Evolutionary conservation across 2,113 vertebrate genomes (phyloP).

Genomic region (Macaca mulatta): DNA sequence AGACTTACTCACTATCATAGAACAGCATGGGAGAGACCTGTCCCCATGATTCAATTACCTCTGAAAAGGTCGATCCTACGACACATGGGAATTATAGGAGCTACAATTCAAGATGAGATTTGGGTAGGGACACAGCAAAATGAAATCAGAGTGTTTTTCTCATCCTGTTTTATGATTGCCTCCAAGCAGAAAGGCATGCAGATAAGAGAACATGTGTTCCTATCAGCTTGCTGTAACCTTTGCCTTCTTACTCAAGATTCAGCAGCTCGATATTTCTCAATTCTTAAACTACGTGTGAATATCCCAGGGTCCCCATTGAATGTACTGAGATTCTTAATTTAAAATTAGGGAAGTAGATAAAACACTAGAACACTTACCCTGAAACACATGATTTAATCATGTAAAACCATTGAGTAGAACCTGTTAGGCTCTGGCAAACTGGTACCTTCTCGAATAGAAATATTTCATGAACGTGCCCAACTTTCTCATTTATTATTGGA

Average conservation of each 20-base stretch:
- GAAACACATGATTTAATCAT: neutral
- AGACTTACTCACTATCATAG: too few species aligned
- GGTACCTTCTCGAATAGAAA: neutral
- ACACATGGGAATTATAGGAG: too few species aligned
- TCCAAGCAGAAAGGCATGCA: neutral
- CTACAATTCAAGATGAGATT: too few species aligned
- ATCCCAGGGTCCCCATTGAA: neutral
- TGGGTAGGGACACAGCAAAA: too few species aligned
- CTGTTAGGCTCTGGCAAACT: neutral
- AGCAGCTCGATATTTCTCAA: neutral
- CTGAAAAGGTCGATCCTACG: too few species aligned
- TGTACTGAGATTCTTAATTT: neutral
- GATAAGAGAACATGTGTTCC: neutral
- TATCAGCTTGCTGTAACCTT: neutral
- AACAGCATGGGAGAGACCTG: too few species aligned
- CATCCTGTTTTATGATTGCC: neutral
- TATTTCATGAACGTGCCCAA: neutral
- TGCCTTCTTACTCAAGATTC: neutral
- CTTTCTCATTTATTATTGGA: neutral
- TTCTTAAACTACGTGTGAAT: neutral
- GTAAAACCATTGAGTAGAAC: neutral
- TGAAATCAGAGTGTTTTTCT: neutral
- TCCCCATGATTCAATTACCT: too few species aligned
- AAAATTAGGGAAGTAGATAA: neutral
- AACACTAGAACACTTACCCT: neutral